Evolutionary conservation across 2,888 invertebrate genomes (phyloP).

Genomic region (Seira ritae): DNA sequence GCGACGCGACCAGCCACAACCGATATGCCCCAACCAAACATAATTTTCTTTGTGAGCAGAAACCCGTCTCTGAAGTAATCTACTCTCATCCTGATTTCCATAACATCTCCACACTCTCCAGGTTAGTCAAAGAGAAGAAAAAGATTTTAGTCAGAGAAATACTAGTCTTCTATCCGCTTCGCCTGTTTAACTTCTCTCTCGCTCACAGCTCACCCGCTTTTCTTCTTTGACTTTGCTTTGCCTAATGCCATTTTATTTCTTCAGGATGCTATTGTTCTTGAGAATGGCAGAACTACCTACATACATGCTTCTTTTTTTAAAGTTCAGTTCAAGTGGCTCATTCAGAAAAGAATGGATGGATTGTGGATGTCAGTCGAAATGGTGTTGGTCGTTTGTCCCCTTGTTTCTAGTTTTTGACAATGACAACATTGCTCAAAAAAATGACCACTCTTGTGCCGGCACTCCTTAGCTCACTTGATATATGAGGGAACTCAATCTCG

Average conservation of each 20-base stretch:
- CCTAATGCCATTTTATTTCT: slow-evolving; percentile 8
- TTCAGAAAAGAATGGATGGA: slow-evolving; percentile 36
- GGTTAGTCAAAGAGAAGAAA: slow-evolving; percentile 49
- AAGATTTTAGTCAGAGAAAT: not conserved
- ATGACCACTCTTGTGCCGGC: slow-evolving; percentile 40
- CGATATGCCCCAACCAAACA: slow-evolving; percentile 82
- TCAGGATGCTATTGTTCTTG: not conserved
- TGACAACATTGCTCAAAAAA: slow-evolving; percentile 44
- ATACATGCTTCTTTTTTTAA: too few relatives aligned
- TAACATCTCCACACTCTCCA: slow-evolving; percentile 56
- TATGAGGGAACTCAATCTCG: slow-evolving; percentile 57
- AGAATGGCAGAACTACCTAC: too few relatives aligned
- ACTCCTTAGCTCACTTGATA: slow-evolving; percentile 47
- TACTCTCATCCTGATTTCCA: slow-evolving; percentile 78
- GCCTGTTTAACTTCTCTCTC: too few relatives aligned
- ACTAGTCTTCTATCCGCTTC: too few relatives aligned
- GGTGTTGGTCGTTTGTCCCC: slow-evolving; percentile 5
- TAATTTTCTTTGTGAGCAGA: slow-evolving; percentile 80
- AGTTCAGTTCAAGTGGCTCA: slow-evolving; percentile 39
- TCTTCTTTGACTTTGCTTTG: slow-evolving; percentile 15
- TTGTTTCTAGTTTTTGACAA: slow-evolving; percentile 41
- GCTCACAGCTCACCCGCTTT: slow-evolving; percentile 5
- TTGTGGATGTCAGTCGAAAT: slow-evolving; percentile 25
- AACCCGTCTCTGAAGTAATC: slow-evolving; percentile 80
- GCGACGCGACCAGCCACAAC: slow-evolving; percentile 81